phyloP scores from a whole-genome alignment of 2,113 vertebrate species.

The Anhinga rufa region DNA sequence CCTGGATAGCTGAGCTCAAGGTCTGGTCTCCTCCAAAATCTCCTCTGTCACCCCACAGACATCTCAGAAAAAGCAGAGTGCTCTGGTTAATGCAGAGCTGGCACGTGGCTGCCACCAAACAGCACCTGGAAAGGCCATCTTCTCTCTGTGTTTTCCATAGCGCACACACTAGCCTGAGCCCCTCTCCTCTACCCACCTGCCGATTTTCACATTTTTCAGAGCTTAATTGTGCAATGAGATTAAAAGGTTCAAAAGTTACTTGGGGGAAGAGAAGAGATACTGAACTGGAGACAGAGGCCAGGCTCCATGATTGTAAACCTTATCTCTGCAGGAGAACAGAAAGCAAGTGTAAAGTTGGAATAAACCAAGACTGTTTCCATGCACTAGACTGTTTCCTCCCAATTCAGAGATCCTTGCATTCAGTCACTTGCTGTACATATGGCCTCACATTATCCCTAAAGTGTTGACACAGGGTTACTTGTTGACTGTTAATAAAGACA shows the following conservation, averaged over 20 bases:
- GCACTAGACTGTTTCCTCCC: background rate
- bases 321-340: background rate
- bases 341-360: background rate
- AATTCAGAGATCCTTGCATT: background rate
- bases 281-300: background rate
- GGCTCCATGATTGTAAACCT: background rate
- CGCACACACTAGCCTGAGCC: background rate
- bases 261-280: background rate
- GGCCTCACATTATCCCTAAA: background rate
- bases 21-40: background rate
- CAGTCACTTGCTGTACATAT: background rate
- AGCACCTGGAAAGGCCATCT: background rate
- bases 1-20: background rate
- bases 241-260: background rate
- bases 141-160: background rate
- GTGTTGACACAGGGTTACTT: background rate
- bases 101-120: background rate
- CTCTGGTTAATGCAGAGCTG: background rate
- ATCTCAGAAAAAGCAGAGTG: background rate
- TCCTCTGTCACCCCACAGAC: background rate
- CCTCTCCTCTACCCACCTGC: background rate
- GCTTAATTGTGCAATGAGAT: too few species aligned
- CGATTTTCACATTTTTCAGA: background rate
- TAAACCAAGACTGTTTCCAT: background rate
- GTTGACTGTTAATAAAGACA: background rate